These are phyloP conservation scores for Galbula dea DNA, from an alignment of 2,113 vertebrate genomes.

Conservation along the genomic window DNA sequence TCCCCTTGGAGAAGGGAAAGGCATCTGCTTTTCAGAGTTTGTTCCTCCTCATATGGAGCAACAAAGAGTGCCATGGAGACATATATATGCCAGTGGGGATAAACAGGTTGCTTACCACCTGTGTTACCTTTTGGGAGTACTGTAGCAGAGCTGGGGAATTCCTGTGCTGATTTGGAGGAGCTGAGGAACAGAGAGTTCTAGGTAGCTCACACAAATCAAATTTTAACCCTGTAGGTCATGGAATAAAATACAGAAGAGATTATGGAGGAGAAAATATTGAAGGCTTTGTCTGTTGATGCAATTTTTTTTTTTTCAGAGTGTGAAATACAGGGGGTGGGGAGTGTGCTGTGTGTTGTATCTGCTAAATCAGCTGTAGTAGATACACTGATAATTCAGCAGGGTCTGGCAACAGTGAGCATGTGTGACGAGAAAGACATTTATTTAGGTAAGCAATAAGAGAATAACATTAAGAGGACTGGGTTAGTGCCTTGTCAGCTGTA, in stretches of 20 bases:
- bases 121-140: neutral
- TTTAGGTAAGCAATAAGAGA: neutral
- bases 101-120: neutral
- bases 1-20: neutral
- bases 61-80: neutral
- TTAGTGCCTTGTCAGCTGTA: neutral
- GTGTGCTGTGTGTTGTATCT: neutral
- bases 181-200: neutral
- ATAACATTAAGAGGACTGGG: neutral
- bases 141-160: neutral
- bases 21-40: neutral
- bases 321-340: neutral
- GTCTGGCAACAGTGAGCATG: neutral
- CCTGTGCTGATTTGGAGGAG: neutral
- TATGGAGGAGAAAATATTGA: neutral
- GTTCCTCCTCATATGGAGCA: neutral
- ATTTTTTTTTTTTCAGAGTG: neutral
- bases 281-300: neutral
- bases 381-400: neutral
- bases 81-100: neutral
- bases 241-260: neutral
- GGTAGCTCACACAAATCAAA: neutral
- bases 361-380: neutral
- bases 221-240: neutral
- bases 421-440: neutral